These are phyloP conservation scores for Threskiornis aethiopicus DNA, from an alignment of 2,797 vertebrate species.

Conservation along the genomic window DNA sequence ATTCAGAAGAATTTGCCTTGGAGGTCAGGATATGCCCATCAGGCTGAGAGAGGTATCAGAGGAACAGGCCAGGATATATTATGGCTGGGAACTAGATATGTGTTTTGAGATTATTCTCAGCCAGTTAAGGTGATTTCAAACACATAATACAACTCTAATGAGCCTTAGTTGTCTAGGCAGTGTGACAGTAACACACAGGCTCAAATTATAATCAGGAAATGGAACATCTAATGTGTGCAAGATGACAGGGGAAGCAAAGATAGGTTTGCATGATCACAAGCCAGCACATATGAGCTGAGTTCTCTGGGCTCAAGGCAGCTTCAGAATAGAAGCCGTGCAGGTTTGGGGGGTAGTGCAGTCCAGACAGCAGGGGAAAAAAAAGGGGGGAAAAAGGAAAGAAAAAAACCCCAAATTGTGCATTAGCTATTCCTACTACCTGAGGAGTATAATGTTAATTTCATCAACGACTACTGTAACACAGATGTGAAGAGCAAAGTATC, in stretches of 20 bases:
- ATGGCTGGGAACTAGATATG: not conserved
- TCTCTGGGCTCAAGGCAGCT: not conserved
- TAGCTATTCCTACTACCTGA: not conserved
- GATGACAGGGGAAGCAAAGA: not conserved
- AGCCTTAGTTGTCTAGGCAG: not conserved
- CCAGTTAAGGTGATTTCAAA: not conserved
- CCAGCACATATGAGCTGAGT: not conserved
- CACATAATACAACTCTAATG: not conserved
- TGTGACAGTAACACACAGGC: not conserved
- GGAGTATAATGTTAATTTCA: not conserved
- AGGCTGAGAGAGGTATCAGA: not conserved
- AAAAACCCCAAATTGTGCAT: rapidly evolving
- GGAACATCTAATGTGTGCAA: not conserved
- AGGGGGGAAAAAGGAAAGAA: too few relatives aligned
- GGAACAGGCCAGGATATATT: not conserved
- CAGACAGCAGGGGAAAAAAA: not conserved
- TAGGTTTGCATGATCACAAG: not conserved
- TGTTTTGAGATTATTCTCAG: not conserved
- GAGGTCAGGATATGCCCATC: not conserved
- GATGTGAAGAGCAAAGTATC: not conserved
- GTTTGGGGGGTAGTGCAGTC: not conserved
- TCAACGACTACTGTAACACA: not conserved
- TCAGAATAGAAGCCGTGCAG: not conserved
- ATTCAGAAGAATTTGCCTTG: not conserved
- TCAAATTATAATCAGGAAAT: not conserved